Evolutionary conservation across 2,888 invertebrate genomes (phyloP).

Genomic region (Ophion obscuratus): DNA sequence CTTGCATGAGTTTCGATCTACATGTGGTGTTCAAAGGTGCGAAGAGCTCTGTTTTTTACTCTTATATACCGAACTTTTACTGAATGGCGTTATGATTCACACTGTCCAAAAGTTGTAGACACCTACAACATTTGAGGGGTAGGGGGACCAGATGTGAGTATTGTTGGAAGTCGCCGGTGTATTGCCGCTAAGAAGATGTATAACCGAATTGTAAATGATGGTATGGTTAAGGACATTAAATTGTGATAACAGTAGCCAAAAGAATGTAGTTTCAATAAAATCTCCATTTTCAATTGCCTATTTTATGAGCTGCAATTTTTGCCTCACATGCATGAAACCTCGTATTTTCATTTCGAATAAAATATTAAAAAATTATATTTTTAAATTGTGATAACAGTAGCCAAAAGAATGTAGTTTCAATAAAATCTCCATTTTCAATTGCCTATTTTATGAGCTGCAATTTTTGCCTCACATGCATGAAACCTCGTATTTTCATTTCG

Average conservation of each 20-base stretch:
- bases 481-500: neutral
- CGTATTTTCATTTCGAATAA: neutral
- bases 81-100: neutral
- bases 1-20: neutral
- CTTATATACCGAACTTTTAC: neutral
- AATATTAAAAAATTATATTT: no score
- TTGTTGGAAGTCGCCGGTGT: neutral
- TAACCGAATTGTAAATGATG: neutral
- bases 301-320: neutral
- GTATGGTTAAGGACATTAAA: neutral
- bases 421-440: neutral
- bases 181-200: neutral
- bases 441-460: neutral
- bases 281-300: neutral
- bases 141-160: neutral
- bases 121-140: neutral
- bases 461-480: neutral
- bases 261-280: neutral
- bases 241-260: neutral
- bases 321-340: neutral
- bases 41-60: slow-evolving; percentile 2
- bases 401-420: neutral
- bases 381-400: no score
- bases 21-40: slow-evolving; percentile 12
- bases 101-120: neutral